Base-by-base conservation (phyloP, 2,797 vertebrate genomes). In the Muraenolepis orangiensis region DNA sequence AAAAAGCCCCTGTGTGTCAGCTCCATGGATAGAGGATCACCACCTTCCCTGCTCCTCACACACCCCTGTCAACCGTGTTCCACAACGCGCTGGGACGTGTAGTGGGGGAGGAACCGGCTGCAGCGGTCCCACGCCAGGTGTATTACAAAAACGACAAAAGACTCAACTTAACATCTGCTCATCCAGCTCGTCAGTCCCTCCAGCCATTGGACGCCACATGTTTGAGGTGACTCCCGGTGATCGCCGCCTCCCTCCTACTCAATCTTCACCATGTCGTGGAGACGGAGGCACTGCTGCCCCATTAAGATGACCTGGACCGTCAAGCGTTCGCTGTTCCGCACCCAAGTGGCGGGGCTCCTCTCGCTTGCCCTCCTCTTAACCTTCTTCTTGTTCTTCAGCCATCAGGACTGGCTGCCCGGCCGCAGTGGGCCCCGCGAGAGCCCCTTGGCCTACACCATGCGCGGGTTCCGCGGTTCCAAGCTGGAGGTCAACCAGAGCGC, bases 251-350 rank as follows among this genome's bases (percentile, higher is more conserved):
- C 73, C 68, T 77, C 84, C 18, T 80, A 69, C 81, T 73, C 86
- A 1, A 86, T 80, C 87, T 90, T 92, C 95, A 97, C 91, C 95
- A 99, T 99, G 98, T 97, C 97, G 96, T 98, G 97, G 96, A 95
- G 97, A 88, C 95, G 98, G 89, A 92, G 97, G 82, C 95, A 98
- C 85, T 98, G 95, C 90, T 98, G 97, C 94, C 95, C 96, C 87
- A 94, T 95, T 88, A 99, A 98, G 92, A 97, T 98, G 96, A 96
- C 95, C 91, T 99, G 97, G 95, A 97, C 95, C 86, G 84, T 93
- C 92, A 94, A 94, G 82, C 91, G 98, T 77, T 98, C 97, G 23
- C 94, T 98, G 30, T 97, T 98, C 84, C 95, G 97, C 74, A 96
- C 96, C 64, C 98, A 97, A 2, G 95, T 97, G 74, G 93, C 95